Evolutionary conservation across 2,113 vertebrate genomes (phyloP), one percentile per base, ranked within the genome.

Genomic region (Morone chrysops): DNA sequence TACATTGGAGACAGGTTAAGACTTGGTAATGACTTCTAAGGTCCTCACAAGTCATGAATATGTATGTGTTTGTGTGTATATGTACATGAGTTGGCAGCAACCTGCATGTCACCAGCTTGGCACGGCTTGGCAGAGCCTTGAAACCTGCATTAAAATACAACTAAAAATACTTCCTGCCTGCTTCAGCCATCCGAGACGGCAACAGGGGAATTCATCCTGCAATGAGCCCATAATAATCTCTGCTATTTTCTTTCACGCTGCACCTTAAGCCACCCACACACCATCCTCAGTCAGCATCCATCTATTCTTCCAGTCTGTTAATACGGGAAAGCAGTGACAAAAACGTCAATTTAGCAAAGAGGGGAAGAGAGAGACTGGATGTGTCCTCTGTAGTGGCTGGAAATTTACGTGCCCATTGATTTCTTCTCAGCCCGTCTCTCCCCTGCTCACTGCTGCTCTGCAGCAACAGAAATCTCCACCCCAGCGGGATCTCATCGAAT

Each of bases 331-430:
- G 75, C 59, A 16, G 80, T 68, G 68, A 40, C 20, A 80, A 36
- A 75, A 75, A 81, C 8, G 50, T 75, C 80, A 81, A 81, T 88
- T 90, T 45, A 86, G 79, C 66, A 66, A 65, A 84, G 75, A 84
- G 80, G 38, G 59, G 18, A n/a, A 60, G 73, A 60, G 38, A 66
- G 56, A 47, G 25, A 62, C 53, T n/a, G 53, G 13, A 72, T n/a
- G 69, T 16, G 70, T 65, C 70, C 68, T 76, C 70, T 69, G 60
- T 20, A 53, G 67, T 10, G 48, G 31, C 69, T 70, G 80, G 38
- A 74, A 75, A 79, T 90, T 68, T 82, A 83, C 75, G 45, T 66
- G 43, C 12, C 31, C 71, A 90, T 89, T 69, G 87, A 92, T 93
- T 92, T 89, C 74, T 63, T 77, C 70, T 85, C 76, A 51, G 63